Evolutionary conservation across 1,140 invertebrate species (phyloP).

Genomic region (Pteromalus puparum): DNA sequence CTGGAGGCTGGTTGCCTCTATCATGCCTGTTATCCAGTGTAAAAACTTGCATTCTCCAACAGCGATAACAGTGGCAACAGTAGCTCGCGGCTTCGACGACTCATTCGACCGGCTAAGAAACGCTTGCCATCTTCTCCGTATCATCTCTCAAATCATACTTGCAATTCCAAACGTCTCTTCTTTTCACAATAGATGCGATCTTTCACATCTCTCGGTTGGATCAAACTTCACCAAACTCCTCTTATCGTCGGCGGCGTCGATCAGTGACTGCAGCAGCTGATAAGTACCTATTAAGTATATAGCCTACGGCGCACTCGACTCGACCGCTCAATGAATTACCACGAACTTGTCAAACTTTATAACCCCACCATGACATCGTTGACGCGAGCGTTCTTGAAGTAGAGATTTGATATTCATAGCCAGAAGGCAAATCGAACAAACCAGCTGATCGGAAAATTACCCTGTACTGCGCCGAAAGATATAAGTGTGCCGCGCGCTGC

Average conservation of each 20-base stretch:
- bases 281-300: too few species aligned
- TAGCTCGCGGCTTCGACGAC: background rate
- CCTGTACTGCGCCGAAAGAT: background rate
- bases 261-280: background rate
- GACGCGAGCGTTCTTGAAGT: background rate
- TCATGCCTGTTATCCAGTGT: background rate
- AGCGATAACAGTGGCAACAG: background rate
- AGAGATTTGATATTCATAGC: background rate
- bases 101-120: conserved; percentile 24
- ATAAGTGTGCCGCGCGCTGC: background rate
- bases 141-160: conserved; percentile 31
- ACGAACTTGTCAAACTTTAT: too few species aligned
- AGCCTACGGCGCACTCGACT: too few species aligned
- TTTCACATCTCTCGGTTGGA: background rate
- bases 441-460: background rate
- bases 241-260: background rate
- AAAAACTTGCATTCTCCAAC: conserved; percentile 42
- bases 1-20: conserved; percentile 23
- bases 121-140: background rate
- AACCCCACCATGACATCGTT: background rate
- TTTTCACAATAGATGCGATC: background rate
- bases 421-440: background rate
- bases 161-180: background rate
- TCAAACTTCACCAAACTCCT: background rate
- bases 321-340: too few species aligned